A percentile compares a stretch with the other conserved stretches of the same genome.
phyloP scores from a whole-genome alignment of 2,888 invertebrate genomes.

The Nephrotoma appendiculata region DNA sequence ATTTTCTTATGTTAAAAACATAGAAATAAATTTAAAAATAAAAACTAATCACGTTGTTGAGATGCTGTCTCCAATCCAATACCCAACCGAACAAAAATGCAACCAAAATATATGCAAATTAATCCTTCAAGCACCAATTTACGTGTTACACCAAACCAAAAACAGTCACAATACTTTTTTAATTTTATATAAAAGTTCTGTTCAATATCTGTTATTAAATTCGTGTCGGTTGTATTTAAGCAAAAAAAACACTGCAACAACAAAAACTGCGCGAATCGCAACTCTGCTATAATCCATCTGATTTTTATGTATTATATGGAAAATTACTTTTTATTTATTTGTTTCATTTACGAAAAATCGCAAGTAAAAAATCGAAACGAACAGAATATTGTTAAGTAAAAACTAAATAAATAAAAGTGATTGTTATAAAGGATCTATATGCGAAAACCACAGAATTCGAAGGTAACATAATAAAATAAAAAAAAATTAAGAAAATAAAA shows the following conservation, averaged over 20 bases:
- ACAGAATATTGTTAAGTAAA: background rate
- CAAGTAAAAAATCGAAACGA: background rate
- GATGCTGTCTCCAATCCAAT: background rate
- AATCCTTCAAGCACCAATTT: background rate
- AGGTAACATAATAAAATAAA: background rate
- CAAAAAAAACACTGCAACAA: background rate
- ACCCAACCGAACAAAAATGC: background rate
- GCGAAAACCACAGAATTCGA: background rate
- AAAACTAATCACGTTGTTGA: background rate
- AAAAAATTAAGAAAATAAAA: background rate
- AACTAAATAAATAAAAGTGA: background rate
- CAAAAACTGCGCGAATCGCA: background rate
- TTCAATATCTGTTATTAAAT: background rate
- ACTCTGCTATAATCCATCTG: background rate
- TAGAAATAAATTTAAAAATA: background rate
- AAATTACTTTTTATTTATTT: background rate
- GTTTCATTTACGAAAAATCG: background rate
- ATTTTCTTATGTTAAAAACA: background rate
- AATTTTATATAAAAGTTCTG: background rate
- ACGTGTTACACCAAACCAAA: background rate
- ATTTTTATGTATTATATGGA: background rate
- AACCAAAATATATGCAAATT: background rate
- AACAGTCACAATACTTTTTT: background rate
- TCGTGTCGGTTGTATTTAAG: background rate
- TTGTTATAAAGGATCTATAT: background rate